Base-by-base conservation (phyloP, 2,888 invertebrate genomes). In the Ormia ochracea region DNA sequence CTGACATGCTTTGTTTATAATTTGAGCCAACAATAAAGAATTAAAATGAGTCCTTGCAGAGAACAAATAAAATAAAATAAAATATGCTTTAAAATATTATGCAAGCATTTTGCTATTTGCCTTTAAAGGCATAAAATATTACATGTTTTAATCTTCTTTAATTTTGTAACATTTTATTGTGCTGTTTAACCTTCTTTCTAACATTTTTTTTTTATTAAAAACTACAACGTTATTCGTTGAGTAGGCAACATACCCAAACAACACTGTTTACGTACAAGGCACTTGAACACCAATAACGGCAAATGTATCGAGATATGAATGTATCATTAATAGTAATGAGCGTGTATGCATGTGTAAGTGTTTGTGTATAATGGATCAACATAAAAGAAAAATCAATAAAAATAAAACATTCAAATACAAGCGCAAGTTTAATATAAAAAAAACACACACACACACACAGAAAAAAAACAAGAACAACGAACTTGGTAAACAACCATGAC, bases 331-430 rank as follows among this genome's bases (percentile, higher is more conserved):
- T 28, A 59, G 5, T 21, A 17, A 26, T 10, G n/a, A 43, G 36
- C 4, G 23, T 23, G 4, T 3, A 36, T 50, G n/a, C 10, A 31
- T 10, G 33, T 28, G 14, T 26, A 12, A n/a, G n/a, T 61, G 1
- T 28, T 7, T 38, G 9, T 65, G 10, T 23, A 56, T 1, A 69
- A 43, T 33, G n/a, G 41, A 33, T 54, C 54, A 63, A 28, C 52
- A 54, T 31, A 19, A 52, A 73, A 56, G 38, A 33, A 68, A 75
- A 75, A 66, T 68, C 66, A 59, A 75, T 75, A 52, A 59, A 70
- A 48, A 56, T 50, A 21, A 36, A 28, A 9, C 12, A 33, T 12
- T 52, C 26, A 45, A 33, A 43, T 31, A 68, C 41, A 33, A 23
- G 43, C 31, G 3, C 12, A 43, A 58, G 36, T 45, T 58, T 45